These are phyloP conservation scores for Pelecanoides urinatrix DNA, from an alignment of 2,113 vertebrate genomes.

Conservation along the genomic window DNA sequence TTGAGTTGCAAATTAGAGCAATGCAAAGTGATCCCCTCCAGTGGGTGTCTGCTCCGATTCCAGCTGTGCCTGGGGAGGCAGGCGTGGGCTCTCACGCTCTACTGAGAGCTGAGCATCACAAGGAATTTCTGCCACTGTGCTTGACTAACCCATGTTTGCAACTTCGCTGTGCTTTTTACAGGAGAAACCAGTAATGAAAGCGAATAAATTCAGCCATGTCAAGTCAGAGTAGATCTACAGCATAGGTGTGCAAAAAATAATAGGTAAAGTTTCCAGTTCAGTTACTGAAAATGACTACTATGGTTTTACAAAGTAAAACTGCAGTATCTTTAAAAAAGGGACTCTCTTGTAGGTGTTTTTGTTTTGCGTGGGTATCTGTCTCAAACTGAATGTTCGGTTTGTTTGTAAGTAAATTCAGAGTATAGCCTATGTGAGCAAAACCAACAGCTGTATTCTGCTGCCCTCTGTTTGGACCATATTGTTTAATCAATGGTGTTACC, in stretches of 20 bases:
- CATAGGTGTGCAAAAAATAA: constrained; percentile 29
- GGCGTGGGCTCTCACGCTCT: background rate
- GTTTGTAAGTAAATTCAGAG: constrained; percentile 42
- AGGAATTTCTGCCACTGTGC: constrained; percentile 51
- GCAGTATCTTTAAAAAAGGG: constrained; percentile 46
- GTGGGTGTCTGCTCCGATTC: background rate
- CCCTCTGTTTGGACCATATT: constrained; percentile 27
- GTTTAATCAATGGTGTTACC: constrained; percentile 51
- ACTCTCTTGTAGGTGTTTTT: constrained; percentile 36
- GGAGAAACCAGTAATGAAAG: background rate
- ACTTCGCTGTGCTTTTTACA: constrained; percentile 39
- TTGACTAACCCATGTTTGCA: constrained; percentile 41
- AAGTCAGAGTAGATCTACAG: constrained; percentile 19
- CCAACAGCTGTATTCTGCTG: constrained; percentile 37
- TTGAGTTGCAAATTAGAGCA: constrained; percentile 50
- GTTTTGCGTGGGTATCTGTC: background rate
- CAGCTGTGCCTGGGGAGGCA: background rate
- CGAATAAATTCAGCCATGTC: background rate
- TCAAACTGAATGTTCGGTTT: constrained; percentile 33
- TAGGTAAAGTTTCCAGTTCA: constrained; percentile 39
- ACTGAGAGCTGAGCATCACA: background rate
- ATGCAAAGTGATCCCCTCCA: constrained; percentile 33
- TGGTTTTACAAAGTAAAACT: constrained; percentile 59
- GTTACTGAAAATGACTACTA: constrained; percentile 37
- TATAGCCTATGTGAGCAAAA: constrained; percentile 35